These are phyloP conservation scores for Pantherophis alleghaniensis DNA, from an alignment of 2,797 vertebrate species.

Conservation along the genomic window DNA sequence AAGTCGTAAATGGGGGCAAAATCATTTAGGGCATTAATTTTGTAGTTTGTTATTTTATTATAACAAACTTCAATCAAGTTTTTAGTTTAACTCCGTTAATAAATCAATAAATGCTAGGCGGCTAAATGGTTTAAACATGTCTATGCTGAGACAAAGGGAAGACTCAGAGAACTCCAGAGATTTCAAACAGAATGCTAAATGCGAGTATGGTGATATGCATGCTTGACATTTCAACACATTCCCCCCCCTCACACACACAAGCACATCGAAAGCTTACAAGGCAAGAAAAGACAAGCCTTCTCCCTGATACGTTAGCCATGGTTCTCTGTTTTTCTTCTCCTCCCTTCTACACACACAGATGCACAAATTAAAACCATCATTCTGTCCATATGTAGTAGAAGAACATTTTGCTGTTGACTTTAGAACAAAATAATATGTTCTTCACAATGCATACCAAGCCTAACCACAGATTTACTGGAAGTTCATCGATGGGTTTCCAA, in stretches of 20 bases:
- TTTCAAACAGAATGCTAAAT: not conserved
- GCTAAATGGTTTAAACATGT: not conserved
- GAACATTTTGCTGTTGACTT: constrained; percentile 15
- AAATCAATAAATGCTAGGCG: not conserved
- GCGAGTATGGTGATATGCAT: not conserved
- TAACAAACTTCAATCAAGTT: not conserved
- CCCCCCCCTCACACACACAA: not conserved
- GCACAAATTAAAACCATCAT: constrained; percentile 7
- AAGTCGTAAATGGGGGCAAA: not conserved
- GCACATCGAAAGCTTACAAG: not conserved
- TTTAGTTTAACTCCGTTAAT: not conserved
- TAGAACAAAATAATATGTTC: constrained; percentile 6
- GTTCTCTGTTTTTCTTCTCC: not conserved
- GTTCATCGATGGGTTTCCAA: constrained; percentile 30
- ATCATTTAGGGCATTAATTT: not conserved
- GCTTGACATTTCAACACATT: not conserved
- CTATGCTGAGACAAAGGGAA: not conserved
- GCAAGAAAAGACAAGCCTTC: not conserved
- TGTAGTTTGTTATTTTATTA: not conserved
- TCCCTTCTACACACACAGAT: not conserved
- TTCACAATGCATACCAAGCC: constrained; percentile 30
- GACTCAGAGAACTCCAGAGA: not conserved
- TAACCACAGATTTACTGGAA: constrained; percentile 40
- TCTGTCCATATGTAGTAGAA: constrained; percentile 22
- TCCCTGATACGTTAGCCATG: not conserved